These are phyloP conservation scores for Euplagia quadripunctaria DNA, from an alignment of 2,888 invertebrate genomes.

Conservation along the genomic window DNA sequence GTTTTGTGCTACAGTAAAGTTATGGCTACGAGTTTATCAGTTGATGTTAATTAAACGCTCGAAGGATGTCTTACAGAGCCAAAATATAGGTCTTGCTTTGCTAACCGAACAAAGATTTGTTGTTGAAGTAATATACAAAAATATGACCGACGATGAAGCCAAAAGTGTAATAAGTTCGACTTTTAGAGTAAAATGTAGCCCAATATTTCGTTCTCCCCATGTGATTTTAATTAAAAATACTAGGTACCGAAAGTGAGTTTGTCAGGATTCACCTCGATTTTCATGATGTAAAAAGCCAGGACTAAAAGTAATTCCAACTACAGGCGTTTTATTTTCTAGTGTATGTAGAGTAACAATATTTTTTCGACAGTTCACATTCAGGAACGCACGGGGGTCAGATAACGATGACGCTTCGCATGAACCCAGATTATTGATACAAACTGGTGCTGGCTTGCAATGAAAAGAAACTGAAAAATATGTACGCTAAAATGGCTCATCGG, in stretches of 20 bases:
- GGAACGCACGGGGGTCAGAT: slow-evolving; percentile 35
- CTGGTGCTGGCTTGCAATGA: neutral
- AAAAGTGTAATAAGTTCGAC: neutral
- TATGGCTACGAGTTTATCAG: slow-evolving; percentile 31
- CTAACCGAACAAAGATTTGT: neutral
- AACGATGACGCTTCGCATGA: slow-evolving; percentile 35
- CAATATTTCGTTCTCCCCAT: slow-evolving; percentile 53
- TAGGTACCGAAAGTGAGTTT: slow-evolving; percentile 58
- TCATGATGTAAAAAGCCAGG: slow-evolving; percentile 60
- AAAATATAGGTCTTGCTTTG: neutral
- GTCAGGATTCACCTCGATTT: slow-evolving; percentile 57
- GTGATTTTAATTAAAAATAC: slow-evolving; percentile 73
- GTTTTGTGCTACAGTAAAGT: slow-evolving; percentile 39
- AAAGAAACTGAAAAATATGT: slow-evolving; percentile 14
- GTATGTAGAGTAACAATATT: slow-evolving; percentile 44
- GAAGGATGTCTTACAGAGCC: slow-evolving; percentile 28
- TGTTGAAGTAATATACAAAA: neutral
- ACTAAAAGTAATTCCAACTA: slow-evolving; percentile 61
- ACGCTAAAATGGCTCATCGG: neutral
- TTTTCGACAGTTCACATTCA: slow-evolving; percentile 32
- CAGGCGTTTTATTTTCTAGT: slow-evolving; percentile 58
- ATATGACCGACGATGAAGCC: neutral
- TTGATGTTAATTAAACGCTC: slow-evolving; percentile 40
- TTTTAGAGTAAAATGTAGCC: slow-evolving; percentile 5
- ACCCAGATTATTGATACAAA: slow-evolving; percentile 31